Evolutionary conservation across 2,888 invertebrate genomes (phyloP).

Genomic region (Coelopa pilipes): DNA sequence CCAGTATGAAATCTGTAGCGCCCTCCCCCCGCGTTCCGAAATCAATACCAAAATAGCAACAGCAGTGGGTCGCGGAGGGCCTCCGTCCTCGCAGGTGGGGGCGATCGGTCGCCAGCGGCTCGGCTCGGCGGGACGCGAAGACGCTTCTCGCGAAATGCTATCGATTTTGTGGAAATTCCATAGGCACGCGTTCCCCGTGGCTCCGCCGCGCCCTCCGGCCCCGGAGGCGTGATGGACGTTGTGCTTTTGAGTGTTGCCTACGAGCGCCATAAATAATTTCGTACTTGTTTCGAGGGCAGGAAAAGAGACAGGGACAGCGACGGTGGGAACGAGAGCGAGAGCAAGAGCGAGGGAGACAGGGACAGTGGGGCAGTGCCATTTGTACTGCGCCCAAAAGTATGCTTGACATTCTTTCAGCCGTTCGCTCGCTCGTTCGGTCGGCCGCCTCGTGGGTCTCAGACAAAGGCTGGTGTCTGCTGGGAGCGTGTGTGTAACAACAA

Average conservation of each 20-base stretch:
- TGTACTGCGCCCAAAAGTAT: slow-evolving; percentile 50
- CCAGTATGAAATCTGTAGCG: too few species aligned
- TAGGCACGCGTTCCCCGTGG: background rate
- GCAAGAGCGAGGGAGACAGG: too few species aligned
- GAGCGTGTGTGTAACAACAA: background rate
- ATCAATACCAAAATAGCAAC: too few species aligned
- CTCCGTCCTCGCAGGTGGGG: too few species aligned
- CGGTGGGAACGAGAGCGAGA: too few species aligned
- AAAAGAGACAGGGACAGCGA: background rate
- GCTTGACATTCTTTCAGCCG: slow-evolving; percentile 34
- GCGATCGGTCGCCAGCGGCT: background rate
- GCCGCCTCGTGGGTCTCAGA: background rate
- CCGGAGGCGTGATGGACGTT: background rate
- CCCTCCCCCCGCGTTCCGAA: too few species aligned
- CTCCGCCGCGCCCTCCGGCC: background rate
- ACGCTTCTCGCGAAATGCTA: background rate
- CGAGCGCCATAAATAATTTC: slow-evolving; percentile 22
- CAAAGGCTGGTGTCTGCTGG: background rate
- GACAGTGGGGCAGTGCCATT: background rate
- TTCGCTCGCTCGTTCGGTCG: slow-evolving; percentile 6
- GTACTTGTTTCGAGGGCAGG: background rate
- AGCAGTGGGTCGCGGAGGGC: too few species aligned
- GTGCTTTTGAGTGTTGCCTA: background rate
- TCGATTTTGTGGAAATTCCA: background rate
- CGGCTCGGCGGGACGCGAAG: background rate